phyloP scores from a whole-genome alignment of 2,797 vertebrate genomes.

The Notamacropus eugenii region DNA sequence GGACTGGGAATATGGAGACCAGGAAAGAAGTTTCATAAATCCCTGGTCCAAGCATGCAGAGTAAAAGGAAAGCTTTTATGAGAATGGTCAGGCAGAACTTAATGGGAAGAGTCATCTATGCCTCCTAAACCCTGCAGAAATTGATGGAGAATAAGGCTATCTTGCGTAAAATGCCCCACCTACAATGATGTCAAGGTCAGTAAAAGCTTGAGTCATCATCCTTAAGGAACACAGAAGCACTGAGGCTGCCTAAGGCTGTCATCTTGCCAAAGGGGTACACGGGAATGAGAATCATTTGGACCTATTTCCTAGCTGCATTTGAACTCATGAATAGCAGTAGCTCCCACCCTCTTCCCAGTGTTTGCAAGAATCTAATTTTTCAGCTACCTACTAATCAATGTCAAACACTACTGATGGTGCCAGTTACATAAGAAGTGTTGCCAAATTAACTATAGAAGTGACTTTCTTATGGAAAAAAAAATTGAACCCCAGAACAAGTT shows the following conservation, averaged over 20 bases:
- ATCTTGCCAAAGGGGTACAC: conserved; percentile 35
- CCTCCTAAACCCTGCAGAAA: fast-evolving
- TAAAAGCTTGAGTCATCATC: neutral
- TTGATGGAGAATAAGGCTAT: neutral
- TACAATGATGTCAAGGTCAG: neutral
- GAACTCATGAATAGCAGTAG: neutral
- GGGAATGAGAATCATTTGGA: neutral
- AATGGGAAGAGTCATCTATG: neutral
- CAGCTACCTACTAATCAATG: neutral
- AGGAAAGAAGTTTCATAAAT: neutral
- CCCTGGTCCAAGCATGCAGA: neutral
- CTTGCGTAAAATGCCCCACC: neutral
- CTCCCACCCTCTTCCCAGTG: neutral
- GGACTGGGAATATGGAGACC: neutral
- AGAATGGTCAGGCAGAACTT: neutral
- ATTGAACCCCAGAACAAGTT: neutral
- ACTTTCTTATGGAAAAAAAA: neutral
- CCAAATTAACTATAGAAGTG: neutral
- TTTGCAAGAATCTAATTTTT: neutral
- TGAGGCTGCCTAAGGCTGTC: fast-evolving
- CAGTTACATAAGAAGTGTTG: neutral
- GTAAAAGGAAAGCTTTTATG: neutral
- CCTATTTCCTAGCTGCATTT: neutral
- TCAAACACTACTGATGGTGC: neutral
- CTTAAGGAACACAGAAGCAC: neutral